Base-by-base conservation (phyloP, 2,797 vertebrate species). In the Vespertilio murinus region DNA sequence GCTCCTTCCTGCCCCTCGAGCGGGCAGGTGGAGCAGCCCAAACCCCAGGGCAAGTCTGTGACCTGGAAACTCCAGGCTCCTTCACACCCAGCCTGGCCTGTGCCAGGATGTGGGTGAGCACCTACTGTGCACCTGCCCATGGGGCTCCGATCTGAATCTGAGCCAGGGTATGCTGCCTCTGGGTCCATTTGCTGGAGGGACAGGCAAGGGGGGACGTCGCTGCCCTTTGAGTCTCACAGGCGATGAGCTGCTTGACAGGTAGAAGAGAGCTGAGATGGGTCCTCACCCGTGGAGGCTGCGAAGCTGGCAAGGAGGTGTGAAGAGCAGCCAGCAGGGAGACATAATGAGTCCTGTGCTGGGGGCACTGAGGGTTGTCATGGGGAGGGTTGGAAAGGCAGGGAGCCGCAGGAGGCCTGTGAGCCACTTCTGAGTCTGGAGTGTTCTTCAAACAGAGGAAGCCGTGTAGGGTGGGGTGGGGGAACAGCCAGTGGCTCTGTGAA, bases 301-400 rank as follows among this genome's bases (percentile, higher is more conserved):
- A 10, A 52, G 85, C 74, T 22, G 8, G 56, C 45, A 28, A 40
- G 59, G 59, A 95, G 77, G 94, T 90, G 96, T 82, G 93, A 97
- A 95, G 1, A 8, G 16, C 5, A 1, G 14, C 8, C 52, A 52
- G 40, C 59, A 5, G 13, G 47, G 45, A 22, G 28, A 12, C 9
- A 22, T 78, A 80, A 92, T 89, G 86, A 92, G 93, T 22, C 59
- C 61, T 8, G 20, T 8, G 73, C 38, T 0, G n/a, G 35, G 22
- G 8, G 2, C 28, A 1, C 33, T 3, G 8, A 6, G n/a, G 13
- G 49, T 22, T 83, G 47, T 71, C 79, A 8, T 18, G 35, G 64
- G 81, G 61, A 54, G 8, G 3, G 30, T 1, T 1, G 11, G 65
- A 49, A 80, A 75, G 70, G 38, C 45, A 1, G 49, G 10, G 35